A percentile compares a stretch with the other conserved stretches of the same genome.
Conservation (phyloP, 1,140 invertebrate genomes). For the Zaprionus kolodkinae region DNA sequence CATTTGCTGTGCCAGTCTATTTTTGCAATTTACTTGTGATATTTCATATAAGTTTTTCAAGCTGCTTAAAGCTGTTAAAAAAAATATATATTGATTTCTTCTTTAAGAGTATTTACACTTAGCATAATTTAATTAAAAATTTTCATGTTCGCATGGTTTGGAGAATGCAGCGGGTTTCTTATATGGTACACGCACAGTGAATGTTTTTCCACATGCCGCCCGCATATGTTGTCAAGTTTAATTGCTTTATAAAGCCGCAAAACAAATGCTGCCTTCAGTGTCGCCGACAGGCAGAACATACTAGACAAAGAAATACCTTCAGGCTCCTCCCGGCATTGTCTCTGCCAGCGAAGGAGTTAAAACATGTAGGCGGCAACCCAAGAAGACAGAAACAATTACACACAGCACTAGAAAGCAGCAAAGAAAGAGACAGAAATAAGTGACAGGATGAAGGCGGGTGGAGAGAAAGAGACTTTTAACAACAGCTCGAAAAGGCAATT, state of each 20-base stretch:
- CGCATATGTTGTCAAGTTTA: conserved; percentile 75
- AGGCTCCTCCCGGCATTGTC: conserved; percentile 16
- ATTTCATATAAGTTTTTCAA: not conserved
- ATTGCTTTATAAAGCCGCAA: conserved; percentile 79
- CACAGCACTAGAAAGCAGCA: conserved; percentile 11
- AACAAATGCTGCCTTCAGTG: conserved; percentile 55
- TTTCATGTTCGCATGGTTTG: conserved; percentile 14
- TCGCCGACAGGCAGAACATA: conserved; percentile 25
- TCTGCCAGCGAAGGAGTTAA: conserved; percentile 25
- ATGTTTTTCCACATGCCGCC: conserved; percentile 36
- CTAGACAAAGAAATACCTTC: conserved; percentile 47
- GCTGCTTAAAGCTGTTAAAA: no score
- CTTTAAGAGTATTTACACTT: not conserved
- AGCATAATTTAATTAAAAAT: conserved; percentile 46
- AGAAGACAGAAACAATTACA: conserved; percentile 36
- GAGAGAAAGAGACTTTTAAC: not conserved
- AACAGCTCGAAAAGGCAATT: conserved; percentile 66
- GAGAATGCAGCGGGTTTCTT: conserved; percentile 13
- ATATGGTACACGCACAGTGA: not conserved
- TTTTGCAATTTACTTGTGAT: not conserved
- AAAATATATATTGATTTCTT: not conserved
- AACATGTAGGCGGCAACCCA: conserved; percentile 24
- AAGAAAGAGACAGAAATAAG: conserved; percentile 28
- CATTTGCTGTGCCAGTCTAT: not conserved
- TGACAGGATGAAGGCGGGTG: conserved; percentile 18